Base-by-base conservation (phyloP, 1,140 invertebrate species). In the Maniola jurtina region DNA sequence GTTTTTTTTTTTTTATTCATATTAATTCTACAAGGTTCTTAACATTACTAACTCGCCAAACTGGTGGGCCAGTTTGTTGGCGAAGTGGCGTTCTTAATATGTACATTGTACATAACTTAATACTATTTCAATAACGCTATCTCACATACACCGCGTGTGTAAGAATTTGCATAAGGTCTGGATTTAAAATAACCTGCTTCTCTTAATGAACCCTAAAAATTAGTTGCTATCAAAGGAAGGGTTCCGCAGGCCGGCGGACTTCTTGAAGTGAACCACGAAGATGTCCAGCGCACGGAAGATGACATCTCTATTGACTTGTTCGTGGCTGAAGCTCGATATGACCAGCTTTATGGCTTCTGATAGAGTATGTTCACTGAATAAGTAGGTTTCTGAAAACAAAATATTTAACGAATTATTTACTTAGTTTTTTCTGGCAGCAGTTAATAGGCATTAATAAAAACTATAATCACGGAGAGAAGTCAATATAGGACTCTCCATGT, bases 361-460 rank as follows among this genome's bases (percentile, higher is more conserved):
- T 2, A 85, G 61, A 0, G 82, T 77, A 48, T 90, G 80, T 62
- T 81, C 81, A 11, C 88, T 87, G 59, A 90, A 84, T 13, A 89
- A n/a, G 45, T 75, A 78, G 35, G 77, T 61, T 16, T 69, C 80
- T 81, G 71, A 14, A 72, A 75, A 61, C 6, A 25, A 58, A 55
- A 15, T 50, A 9, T 10, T 59, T 66, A 6, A 57, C n/a, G 38
- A 13, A 45, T 5, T 38, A 9, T 38, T 38, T 38, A 38, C n/a
- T n/a, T n/a, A 4, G 25, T 1, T 25, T 25, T 25, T 25, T 25
- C 4, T 25, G 25, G 4, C 1, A 25, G 25, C 25, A 25, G 25
- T 2, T 25, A 25, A 25, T 4, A 25, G 25, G 25, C 25, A 25
- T 25, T 25, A 25, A 25, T 47, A 61, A 61, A 55, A 57, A 48